Conservation (phyloP, 2,797 vertebrate species). For the Phataginus tetradactyla region DNA sequence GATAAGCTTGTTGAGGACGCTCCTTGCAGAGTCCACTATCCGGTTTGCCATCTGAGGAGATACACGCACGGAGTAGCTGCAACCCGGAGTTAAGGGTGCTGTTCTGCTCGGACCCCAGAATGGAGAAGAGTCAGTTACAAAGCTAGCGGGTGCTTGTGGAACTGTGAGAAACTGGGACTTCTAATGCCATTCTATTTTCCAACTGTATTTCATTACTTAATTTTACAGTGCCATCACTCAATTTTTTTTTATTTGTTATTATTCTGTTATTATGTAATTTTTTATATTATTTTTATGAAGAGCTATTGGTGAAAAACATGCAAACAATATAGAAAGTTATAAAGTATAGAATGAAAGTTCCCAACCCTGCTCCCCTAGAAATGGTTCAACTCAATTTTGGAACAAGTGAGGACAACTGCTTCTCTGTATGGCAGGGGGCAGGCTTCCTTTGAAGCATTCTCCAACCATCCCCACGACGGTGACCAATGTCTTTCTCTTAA, state of each 20-base stretch:
- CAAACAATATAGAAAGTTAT: not conserved
- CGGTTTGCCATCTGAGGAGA: slow-evolving; percentile 98
- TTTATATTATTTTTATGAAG: not conserved
- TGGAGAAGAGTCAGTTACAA: not conserved
- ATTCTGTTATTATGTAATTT: not conserved
- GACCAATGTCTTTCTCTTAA: not conserved
- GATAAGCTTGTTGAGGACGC: slow-evolving; percentile 95
- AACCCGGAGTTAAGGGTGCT: slow-evolving; percentile 83
- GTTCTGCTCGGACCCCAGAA: not conserved
- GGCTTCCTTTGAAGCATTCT: not conserved
- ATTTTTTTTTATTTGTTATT: not conserved
- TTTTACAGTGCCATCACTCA: not conserved
- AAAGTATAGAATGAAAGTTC: not conserved
- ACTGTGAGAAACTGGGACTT: not conserved
- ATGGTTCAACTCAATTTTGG: not conserved
- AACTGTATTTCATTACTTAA: not conserved
- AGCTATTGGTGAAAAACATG: not conserved
- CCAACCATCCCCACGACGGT: not conserved
- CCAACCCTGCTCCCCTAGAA: not conserved
- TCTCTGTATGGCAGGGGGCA: not conserved
- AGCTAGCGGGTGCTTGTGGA: not conserved
- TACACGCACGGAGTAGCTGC: slow-evolving; percentile 94
- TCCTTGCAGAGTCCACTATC: slow-evolving; percentile 95
- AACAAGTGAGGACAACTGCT: not conserved
- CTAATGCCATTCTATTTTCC: not conserved